Conservation (phyloP, 2,113 vertebrate species). For the Melospiza georgiana region DNA sequence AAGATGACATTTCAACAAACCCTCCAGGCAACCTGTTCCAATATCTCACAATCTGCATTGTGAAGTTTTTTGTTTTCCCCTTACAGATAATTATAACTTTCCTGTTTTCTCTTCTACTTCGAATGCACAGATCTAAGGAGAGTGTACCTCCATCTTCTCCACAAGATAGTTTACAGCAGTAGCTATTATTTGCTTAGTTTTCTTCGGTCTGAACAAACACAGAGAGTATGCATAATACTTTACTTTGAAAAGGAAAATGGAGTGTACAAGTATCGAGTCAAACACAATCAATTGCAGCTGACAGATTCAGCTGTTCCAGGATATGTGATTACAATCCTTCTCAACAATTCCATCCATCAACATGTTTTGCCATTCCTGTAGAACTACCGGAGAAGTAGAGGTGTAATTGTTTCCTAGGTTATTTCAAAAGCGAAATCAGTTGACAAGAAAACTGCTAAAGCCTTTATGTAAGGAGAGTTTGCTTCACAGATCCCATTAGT, state of each 20-base stretch:
- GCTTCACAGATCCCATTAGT: not conserved
- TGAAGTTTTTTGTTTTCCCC: not conserved
- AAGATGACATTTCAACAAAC: not conserved
- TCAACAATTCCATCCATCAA: not conserved
- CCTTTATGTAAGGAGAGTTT: not conserved
- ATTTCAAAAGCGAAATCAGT: not conserved
- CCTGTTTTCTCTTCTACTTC: not conserved
- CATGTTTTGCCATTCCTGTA: not conserved
- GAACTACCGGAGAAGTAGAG: not conserved
- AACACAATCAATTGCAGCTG: not conserved
- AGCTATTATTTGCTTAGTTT: not conserved
- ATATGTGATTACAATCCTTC: not conserved
- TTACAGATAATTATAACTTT: not conserved
- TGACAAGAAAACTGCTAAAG: not conserved
- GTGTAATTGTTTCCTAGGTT: not conserved
- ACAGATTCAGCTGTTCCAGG: not conserved
- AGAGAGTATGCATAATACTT: not conserved
- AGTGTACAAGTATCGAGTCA: not conserved
- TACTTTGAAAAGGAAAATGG: not conserved
- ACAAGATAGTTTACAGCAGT: not conserved
- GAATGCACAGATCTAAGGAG: not conserved
- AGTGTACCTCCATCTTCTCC: not conserved
- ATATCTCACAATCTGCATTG: not conserved
- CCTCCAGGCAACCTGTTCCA: not conserved
- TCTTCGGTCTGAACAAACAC: not conserved